Base-by-base conservation (phyloP, 2,113 vertebrate genomes). In the Nanorana parkeri region DNA sequence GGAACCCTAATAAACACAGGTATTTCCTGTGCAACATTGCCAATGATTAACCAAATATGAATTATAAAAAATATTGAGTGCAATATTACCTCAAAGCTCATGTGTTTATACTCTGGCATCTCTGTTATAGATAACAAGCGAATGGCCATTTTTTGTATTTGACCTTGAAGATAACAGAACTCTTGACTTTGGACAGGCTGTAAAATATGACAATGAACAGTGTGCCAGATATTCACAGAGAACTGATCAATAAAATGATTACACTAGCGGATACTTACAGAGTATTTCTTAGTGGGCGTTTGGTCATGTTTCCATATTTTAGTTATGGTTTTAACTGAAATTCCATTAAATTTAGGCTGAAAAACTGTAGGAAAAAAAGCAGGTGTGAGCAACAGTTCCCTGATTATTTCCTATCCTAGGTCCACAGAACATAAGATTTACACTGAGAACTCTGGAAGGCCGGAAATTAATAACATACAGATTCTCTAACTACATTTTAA, bases 21-120 rank as follows among this genome's bases (percentile, higher is more conserved):
- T n/a, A 23, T 5, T 6, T n/a, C 2, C 58, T n/a, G 20, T 61
- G 10, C 20, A 61, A 61, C 19, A 23, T 61, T 20, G 19, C n/a
- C 58, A 20, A 61, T 61, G 19, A 6, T 65, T 65, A 13, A 24
- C 17, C 17, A 65, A 65, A 28, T 17, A 28, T 23, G 28, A 3
- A 65, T 26, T 28, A 28, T 60, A 68, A 77, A 15, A 83, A 0
- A 86, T 51, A 2, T 79, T 24, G 72, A 29, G 10, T 47, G 61
- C 52, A 85, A 5, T 60, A 84, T 63, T 91, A 91, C 91, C 91
- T 92, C 91, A 29, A 88, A 87, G 71, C 91, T 91, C 88, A 88
- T 84, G 54, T 83, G 86, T 55, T 75, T 84, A 87, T 87, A 91
- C 0, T 84, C 79, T 41, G 85, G 23, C 85, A 87, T 87, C 85